These are phyloP conservation scores for Oryzias javanicus DNA, from an alignment of 2,113 vertebrate species.

Conservation along the genomic window DNA sequence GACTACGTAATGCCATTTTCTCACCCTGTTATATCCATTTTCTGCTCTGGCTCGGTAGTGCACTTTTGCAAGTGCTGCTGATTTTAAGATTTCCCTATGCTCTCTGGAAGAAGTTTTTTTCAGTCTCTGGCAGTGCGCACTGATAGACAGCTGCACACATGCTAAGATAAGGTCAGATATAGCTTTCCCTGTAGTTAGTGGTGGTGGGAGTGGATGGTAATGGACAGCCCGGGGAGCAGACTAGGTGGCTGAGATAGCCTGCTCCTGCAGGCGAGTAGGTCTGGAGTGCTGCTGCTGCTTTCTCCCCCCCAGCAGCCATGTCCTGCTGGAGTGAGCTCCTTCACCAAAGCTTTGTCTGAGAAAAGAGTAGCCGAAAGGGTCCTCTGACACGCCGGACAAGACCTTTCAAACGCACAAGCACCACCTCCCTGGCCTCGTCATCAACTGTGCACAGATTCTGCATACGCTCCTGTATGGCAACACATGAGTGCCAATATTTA, in stretches of 20 bases:
- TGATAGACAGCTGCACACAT: slow-evolving; percentile 49
- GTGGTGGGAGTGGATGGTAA: slow-evolving; percentile 40
- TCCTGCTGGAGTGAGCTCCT: slow-evolving; percentile 76
- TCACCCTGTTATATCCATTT: slow-evolving; percentile 31
- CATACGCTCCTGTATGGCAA: slow-evolving; percentile 49
- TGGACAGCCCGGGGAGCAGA: slow-evolving; percentile 63
- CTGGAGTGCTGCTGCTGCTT: slow-evolving; percentile 65
- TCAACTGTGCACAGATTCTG: slow-evolving; percentile 31
- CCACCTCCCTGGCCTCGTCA: slow-evolving; percentile 59
- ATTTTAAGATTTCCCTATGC: slow-evolving; percentile 34
- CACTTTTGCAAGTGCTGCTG: slow-evolving; percentile 26
- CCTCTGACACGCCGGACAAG: slow-evolving; percentile 75
- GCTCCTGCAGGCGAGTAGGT: slow-evolving; percentile 66
- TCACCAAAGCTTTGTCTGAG: slow-evolving; percentile 75
- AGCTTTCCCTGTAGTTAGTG: slow-evolving; percentile 54
- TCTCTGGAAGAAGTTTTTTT: slow-evolving; percentile 27
- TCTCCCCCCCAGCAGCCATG: slow-evolving; percentile 65
- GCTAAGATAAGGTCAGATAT: slow-evolving; percentile 66
- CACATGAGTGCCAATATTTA: slow-evolving; percentile 69
- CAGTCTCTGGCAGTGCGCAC: slow-evolving; percentile 23
- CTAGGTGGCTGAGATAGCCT: slow-evolving; percentile 65
- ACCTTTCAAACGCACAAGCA: slow-evolving; percentile 70
- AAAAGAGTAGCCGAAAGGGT: slow-evolving; percentile 76
- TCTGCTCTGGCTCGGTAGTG: slow-evolving; percentile 9
- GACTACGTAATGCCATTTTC: slow-evolving; percentile 7